Evolutionary conservation across 2,888 invertebrate species (phyloP).

Genomic region (Meliscaeva auricollis): DNA sequence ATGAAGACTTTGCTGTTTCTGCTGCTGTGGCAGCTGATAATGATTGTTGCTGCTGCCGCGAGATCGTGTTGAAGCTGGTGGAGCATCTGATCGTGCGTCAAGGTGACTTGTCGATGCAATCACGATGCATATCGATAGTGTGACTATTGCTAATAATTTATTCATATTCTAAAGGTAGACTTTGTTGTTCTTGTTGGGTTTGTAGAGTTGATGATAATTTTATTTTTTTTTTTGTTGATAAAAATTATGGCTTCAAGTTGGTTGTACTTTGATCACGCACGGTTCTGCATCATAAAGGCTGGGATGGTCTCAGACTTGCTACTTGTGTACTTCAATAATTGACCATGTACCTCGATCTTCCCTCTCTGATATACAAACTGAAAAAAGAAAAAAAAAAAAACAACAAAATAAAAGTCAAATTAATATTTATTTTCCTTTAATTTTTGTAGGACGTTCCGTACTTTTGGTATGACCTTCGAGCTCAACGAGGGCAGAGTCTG

Average conservation of each 20-base stretch:
- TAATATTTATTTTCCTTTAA: slow-evolving; percentile 67
- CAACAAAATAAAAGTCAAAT: slow-evolving; percentile 31
- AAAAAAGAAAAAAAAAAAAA: slow-evolving; percentile 34
- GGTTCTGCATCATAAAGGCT: slow-evolving; percentile 56
- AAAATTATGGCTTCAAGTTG: slow-evolving; percentile 46
- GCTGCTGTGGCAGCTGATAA: slow-evolving; percentile 45
- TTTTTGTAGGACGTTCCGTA: slow-evolving; percentile 54
- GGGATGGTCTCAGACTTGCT: slow-evolving; percentile 39
- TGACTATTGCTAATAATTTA: slow-evolving; percentile 75
- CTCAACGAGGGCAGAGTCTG: slow-evolving; percentile 45
- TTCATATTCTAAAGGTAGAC: slow-evolving; percentile 61
- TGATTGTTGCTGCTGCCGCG: slow-evolving; percentile 38
- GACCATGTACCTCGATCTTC: slow-evolving; percentile 41
- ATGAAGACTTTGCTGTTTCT: slow-evolving; percentile 52
- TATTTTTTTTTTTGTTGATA: slow-evolving; percentile 24
- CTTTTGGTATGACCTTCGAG: slow-evolving; percentile 61
- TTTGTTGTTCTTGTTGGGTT: slow-evolving; percentile 35
- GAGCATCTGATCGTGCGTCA: slow-evolving; percentile 69
- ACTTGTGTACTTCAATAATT: slow-evolving; percentile 59
- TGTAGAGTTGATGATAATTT: slow-evolving; percentile 3
- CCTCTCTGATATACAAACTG: background rate
- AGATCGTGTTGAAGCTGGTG: slow-evolving; percentile 56
- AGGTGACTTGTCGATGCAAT: slow-evolving; percentile 72
- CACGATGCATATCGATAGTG: slow-evolving; percentile 72
- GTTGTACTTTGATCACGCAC: slow-evolving; percentile 52